phyloP scores from a whole-genome alignment of 2,797 vertebrate genomes.

The Enoplosus armatus region DNA sequence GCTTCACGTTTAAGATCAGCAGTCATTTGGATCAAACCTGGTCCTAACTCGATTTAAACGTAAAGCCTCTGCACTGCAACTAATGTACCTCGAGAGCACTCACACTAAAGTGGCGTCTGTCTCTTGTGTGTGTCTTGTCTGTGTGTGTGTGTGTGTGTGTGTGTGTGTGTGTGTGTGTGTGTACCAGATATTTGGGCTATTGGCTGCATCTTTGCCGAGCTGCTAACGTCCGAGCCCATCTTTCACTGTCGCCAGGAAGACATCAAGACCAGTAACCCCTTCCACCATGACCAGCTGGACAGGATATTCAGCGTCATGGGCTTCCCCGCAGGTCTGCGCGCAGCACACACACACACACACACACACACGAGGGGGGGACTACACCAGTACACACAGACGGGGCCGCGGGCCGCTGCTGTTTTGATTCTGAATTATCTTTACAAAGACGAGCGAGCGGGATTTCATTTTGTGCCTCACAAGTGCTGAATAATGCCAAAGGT shows the following conservation, averaged over 20 bases:
- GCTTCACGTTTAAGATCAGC: neutral
- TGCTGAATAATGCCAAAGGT: neutral
- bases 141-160: conserved; percentile 20
- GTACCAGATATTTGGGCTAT: conserved; percentile 96
- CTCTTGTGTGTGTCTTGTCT: conserved; percentile 17
- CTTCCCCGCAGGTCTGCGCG: conserved; percentile 94
- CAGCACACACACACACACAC: conserved; percentile 12
- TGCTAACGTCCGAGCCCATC: conserved; percentile 97
- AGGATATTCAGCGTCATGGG: conserved; percentile 99
- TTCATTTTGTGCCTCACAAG: neutral
- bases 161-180: conserved; percentile 30
- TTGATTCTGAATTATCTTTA: neutral
- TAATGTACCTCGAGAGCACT: conserved; percentile 9
- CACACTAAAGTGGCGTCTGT: conserved; percentile 12
- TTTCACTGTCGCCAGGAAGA: conserved; percentile 99
- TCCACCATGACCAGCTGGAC: conserved; percentile 98
- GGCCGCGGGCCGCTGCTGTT: neutral
- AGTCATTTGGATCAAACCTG: neutral
- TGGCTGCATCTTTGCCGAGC: conserved; percentile 98
- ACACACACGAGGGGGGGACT: no score
- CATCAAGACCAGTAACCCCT: conserved; percentile 99
- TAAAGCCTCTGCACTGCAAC: neutral
- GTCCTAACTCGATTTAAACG: neutral
- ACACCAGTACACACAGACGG: neutral
- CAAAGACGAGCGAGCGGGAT: neutral